Conservation (phyloP, 1,140 invertebrate species). For the Lethocerus indicus region DNA sequence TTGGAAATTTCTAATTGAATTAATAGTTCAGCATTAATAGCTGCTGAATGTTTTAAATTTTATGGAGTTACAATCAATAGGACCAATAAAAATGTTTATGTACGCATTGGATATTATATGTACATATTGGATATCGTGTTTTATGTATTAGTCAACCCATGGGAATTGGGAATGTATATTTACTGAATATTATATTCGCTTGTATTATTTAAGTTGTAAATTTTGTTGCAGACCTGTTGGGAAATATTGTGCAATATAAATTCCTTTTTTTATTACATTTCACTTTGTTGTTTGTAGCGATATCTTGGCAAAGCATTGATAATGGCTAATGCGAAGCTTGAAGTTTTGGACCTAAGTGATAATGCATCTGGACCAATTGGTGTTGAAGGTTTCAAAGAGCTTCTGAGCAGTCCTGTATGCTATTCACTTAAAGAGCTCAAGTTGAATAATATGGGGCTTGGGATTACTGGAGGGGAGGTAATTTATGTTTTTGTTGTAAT, state of each 20-base stretch:
- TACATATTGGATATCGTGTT: too few species aligned
- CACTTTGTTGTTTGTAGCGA: conserved; percentile 31
- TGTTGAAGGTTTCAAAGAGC: conserved; percentile 68
- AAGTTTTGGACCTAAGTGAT: conserved; percentile 87
- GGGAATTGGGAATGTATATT: background rate
- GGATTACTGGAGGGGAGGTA: conserved; percentile 70
- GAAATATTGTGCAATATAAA: background rate
- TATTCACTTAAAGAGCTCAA: conserved; percentile 64
- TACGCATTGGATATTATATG: too few species aligned
- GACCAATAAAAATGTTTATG: too few species aligned
- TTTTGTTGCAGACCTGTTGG: background rate
- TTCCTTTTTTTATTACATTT: background rate
- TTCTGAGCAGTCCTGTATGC: conserved; percentile 70
- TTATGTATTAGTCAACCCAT: background rate
- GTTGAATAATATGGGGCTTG: conserved; percentile 91
- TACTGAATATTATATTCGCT: background rate
- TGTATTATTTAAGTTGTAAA: background rate
- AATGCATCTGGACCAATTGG: conserved; percentile 97
- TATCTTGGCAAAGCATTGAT: conserved; percentile 69
- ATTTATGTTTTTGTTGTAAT: conserved; percentile 4
- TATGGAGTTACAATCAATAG: too few species aligned
- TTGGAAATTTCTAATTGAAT: too few species aligned
- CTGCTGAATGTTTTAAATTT: too few species aligned
- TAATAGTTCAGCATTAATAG: too few species aligned
- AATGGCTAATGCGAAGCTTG: conserved; percentile 52